phyloP scores from a whole-genome alignment of 53 echinoderm and acorn worm species.

The Crossaster papposus region DNA sequence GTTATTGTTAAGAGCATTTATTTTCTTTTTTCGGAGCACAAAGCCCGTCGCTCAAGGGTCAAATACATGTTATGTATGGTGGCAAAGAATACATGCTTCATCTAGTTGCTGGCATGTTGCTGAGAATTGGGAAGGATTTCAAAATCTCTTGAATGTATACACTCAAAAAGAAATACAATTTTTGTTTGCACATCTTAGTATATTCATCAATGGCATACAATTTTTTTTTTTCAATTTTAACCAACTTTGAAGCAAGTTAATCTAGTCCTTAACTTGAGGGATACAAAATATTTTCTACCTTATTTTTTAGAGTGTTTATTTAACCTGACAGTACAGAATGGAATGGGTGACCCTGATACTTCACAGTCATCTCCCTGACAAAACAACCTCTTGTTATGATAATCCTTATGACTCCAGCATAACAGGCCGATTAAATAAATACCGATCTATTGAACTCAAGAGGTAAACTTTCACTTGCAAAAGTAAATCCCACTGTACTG shows the following conservation, averaged over 20 bases:
- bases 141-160: background rate
- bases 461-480: conserved; percentile 30
- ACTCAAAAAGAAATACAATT: background rate
- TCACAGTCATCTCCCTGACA: background rate
- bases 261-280: background rate
- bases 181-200: background rate
- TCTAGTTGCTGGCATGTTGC: background rate
- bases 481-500: background rate
- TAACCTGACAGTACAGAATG: conserved; percentile 28
- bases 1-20: background rate
- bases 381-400: conserved; percentile 46
- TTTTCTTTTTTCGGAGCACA: background rate
- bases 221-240: no score
- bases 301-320: conserved; percentile 22
- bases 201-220: no score
- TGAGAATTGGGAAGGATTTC: background rate
- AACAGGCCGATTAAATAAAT: conserved; percentile 33
- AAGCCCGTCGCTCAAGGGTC: background rate
- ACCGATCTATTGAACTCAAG: conserved; percentile 46
- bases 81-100: background rate
- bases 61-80: no score
- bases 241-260: no score
- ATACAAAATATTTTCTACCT: background rate
- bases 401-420: conserved; percentile 4
- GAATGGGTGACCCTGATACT: conserved; percentile 24